phyloP scores from a whole-genome alignment of 2,888 invertebrate genomes.

The Leuctra nigra region DNA sequence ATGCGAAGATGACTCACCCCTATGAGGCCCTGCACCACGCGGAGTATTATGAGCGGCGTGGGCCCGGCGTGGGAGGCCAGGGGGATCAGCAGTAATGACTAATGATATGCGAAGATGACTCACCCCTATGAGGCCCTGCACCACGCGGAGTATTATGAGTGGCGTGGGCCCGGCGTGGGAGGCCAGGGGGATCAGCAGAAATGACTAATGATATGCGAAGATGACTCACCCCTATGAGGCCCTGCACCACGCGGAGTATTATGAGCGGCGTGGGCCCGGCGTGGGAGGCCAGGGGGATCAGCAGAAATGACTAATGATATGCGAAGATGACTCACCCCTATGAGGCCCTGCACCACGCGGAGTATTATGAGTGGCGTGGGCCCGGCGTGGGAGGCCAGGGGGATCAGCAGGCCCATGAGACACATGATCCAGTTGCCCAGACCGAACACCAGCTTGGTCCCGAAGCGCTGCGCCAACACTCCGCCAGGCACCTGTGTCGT shows the following conservation, averaged over 20 bases:
- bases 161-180: no score
- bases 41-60: no score
- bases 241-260: conserved; percentile 56
- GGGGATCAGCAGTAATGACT: no score
- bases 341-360: conserved; percentile 59
- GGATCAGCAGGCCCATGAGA: conserved; percentile 57
- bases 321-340: conserved; percentile 62
- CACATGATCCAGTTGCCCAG: conserved; percentile 56
- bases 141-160: no score
- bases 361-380: conserved; percentile 50
- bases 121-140: no score
- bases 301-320: no score
- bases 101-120: no score
- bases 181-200: no score
- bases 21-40: no score
- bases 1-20: no score
- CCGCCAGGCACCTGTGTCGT: conserved; percentile 66
- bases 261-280: conserved; percentile 51
- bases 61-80: no score
- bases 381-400: conserved; percentile 53
- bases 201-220: no score
- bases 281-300: conserved; percentile 58
- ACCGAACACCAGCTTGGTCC: conserved; percentile 65
- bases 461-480: conserved; percentile 57
- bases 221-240: conserved; percentile 60